Base-by-base conservation (phyloP, 2,797 vertebrate species). In the Hafferia zeledoni region DNA sequence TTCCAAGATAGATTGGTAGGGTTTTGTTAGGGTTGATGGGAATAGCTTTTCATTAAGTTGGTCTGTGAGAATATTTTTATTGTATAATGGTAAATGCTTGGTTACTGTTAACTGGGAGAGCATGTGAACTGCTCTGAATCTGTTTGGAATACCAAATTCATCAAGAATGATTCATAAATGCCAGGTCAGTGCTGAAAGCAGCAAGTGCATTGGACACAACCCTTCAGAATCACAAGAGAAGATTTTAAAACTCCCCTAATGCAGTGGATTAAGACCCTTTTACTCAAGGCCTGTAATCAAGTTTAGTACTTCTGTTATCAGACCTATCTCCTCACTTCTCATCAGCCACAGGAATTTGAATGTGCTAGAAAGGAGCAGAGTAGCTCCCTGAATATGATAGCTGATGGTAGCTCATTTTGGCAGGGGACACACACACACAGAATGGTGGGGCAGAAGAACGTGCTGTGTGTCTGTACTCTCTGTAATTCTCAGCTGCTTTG, bases 391-490 rank as follows among this genome's bases (percentile, higher is more conserved):
- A 17, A 18, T 27, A 7, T 53, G 52, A 11, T 17, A 55, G 17
- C 8, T 31, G n/a, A 5, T 19, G 23, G 15, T 19, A 41, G 15
- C 41, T 41, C 41, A 41, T 41, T 17, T 25, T 50, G 20, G 4
- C 14, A 11, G 35, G 4, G 24, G 4, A 9, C 24, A 31, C 33
- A 53, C 53, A 22, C 53, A 28, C 12, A 1, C 9, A 7, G 43
- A 10, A n/a, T 10, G 31, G 11, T 43, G 41, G 27, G 60, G 11
- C 20, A 77, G 30, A 69, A 17, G 13, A 43, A 4, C 13, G 6
- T 0, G 0, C 33, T 23, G 25, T 3, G 4, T 41, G 7, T 59
- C 59, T 70, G 5, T 15, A 7, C 8, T n/a, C 16, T 59, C 31
- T 49, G 0, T 49, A 61, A 8, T 28, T 71, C 35, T 72, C 59